A percentile compares a stretch with the other conserved stretches of the same genome.
Evolutionary conservation across 2,888 invertebrate species (phyloP).

Genomic region (Drosophila infuscata): DNA sequence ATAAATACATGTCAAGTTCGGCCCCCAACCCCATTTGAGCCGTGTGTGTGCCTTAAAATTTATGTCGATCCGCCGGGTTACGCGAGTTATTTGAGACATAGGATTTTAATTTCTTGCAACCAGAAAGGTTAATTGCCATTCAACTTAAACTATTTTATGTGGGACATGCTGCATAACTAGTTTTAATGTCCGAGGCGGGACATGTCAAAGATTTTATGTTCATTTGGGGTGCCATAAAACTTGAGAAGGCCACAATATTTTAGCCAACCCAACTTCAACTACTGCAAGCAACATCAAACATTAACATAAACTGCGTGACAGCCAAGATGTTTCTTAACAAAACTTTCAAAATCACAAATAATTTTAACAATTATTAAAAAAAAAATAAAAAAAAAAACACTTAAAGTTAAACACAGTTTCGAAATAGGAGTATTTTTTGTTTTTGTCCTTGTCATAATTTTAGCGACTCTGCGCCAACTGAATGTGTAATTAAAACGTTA

Average conservation of each 20-base stretch:
- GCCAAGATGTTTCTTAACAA: slow-evolving; percentile 9
- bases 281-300: slow-evolving; percentile 48
- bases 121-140: slow-evolving; percentile 73
- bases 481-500: slow-evolving; percentile 62
- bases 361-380: slow-evolving; percentile 52
- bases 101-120: slow-evolving; percentile 73
- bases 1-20: slow-evolving; percentile 74
- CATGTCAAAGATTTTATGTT: slow-evolving; percentile 68
- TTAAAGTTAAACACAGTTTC: slow-evolving; percentile 34
- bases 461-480: slow-evolving; percentile 45
- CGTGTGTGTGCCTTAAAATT: slow-evolving; percentile 42
- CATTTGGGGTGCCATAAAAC: slow-evolving; percentile 69
- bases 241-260: slow-evolving; percentile 35
- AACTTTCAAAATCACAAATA: slow-evolving; percentile 38
- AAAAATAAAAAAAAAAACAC: slow-evolving; percentile 28
- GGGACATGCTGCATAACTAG: slow-evolving; percentile 46
- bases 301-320: slow-evolving; percentile 46
- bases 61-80: slow-evolving; percentile 54
- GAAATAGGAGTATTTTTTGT: slow-evolving; percentile 6
- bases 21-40: slow-evolving; percentile 5
- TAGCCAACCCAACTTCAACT: slow-evolving; percentile 21
- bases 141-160: slow-evolving; percentile 67
- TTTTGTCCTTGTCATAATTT: slow-evolving; percentile 40
- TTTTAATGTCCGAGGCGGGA: slow-evolving; percentile 64
- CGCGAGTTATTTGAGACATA: slow-evolving; percentile 66